Evolutionary conservation across 30 jellyfish, hydroid and myxozoan species (phyloP).

Genomic region (Clytia hemisphaerica): DNA sequence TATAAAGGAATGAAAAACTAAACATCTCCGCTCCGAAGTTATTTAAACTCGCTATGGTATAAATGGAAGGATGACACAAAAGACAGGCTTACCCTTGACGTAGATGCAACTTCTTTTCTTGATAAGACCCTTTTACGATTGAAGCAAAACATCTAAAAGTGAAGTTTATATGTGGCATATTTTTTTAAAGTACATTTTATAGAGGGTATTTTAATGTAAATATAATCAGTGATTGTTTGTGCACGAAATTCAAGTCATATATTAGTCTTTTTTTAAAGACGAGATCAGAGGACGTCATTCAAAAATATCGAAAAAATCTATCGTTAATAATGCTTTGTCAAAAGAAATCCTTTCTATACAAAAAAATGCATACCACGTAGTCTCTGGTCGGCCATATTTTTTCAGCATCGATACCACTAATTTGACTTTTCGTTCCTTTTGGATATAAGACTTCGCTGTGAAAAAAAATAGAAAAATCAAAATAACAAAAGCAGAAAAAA

Average conservation of each 20-base stretch:
- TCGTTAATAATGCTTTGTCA: too few relatives aligned
- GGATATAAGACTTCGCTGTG: slow-evolving; percentile 70
- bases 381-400: slow-evolving; percentile 83
- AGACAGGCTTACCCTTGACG: slow-evolving; percentile 46
- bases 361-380: slow-evolving; percentile 43
- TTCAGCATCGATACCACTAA: slow-evolving; percentile 74
- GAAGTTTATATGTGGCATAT: neutral
- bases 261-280: neutral
- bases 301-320: neutral
- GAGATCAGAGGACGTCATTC: neutral
- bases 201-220: neutral
- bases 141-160: slow-evolving; percentile 65
- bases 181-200: too few relatives aligned
- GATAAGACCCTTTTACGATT: slow-evolving; percentile 62
- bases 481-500: too few relatives aligned
- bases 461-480: too few relatives aligned
- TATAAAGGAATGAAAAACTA: neutral
- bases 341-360: neutral
- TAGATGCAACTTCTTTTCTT: slow-evolving; percentile 61
- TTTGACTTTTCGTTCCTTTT: slow-evolving; percentile 46
- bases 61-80: too few relatives aligned
- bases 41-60: too few relatives aligned
- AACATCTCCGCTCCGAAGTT: neutral
- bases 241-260: neutral
- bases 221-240: neutral